Conservation (phyloP, 2,797 vertebrate genomes). For the Dipus sagitta region DNA sequence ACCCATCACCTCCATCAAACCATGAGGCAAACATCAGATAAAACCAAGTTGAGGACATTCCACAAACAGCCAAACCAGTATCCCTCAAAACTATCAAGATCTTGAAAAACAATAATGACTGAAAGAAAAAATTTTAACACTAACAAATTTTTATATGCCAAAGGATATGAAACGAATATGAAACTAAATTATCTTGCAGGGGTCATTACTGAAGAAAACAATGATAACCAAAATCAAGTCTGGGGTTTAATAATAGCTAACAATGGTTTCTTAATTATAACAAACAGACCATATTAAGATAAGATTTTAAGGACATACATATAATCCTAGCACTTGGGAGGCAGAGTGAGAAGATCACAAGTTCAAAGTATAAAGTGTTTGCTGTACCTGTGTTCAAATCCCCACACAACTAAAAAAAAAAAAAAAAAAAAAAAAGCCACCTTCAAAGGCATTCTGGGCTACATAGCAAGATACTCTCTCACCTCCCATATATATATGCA, state of each 20-base stretch:
- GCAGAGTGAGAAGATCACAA: too few relatives aligned
- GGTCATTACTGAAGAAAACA: neutral
- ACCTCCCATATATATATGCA: too few relatives aligned
- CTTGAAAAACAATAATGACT: neutral
- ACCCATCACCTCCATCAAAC: neutral
- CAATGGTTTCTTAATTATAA: neutral
- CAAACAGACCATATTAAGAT: neutral
- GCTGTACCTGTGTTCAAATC: too few relatives aligned
- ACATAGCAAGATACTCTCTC: too few relatives aligned
- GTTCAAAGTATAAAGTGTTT: too few relatives aligned
- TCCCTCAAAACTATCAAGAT: neutral
- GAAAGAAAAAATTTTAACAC: too few relatives aligned
- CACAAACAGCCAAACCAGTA: conserved; percentile 8
- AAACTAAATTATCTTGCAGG: neutral
- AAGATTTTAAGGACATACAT: too few relatives aligned
- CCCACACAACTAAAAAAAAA: too few relatives aligned
- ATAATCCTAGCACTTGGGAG: too few relatives aligned
- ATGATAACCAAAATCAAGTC: conserved; percentile 6
- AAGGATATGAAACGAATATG: neutral
- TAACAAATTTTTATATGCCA: neutral
- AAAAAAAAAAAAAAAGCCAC: too few relatives aligned
- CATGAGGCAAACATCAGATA: neutral
- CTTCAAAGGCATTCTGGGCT: too few relatives aligned
- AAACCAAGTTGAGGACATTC: neutral
- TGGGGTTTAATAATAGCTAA: neutral